Evolutionary conservation across 2,888 invertebrate species (phyloP).

Genomic region (Cheilosia urbana): DNA sequence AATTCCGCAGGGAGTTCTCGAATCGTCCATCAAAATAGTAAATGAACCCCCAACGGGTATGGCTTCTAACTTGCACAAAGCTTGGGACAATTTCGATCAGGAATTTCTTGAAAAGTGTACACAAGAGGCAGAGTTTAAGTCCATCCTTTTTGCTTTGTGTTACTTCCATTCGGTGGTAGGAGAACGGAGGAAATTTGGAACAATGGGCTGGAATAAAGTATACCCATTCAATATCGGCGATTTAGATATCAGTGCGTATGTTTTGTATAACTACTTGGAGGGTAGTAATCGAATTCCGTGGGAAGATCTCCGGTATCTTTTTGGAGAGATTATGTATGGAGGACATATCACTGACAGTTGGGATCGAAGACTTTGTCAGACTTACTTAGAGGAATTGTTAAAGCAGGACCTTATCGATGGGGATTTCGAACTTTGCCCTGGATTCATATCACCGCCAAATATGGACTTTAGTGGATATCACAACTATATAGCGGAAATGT

Average conservation of each 20-base stretch:
- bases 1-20: conserved; percentile 93
- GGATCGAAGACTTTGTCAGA: conserved; percentile 95
- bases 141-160: conserved; percentile 94
- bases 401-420: conserved; percentile 94
- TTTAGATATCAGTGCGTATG: conserved; percentile 95
- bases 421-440: conserved; percentile 92
- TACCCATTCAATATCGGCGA: conserved; percentile 94
- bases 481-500: conserved; percentile 91
- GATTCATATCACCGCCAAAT: conserved; percentile 94
- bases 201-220: conserved; percentile 95
- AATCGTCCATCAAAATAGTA: conserved; percentile 97
- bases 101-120: conserved; percentile 96
- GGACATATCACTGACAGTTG: conserved; percentile 99
- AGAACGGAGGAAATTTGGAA: conserved; percentile 96
- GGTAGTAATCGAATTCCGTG: conserved; percentile 95
- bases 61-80: conserved; percentile 97
- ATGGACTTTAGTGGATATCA: conserved; percentile 95
- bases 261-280: conserved; percentile 95
- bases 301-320: conserved; percentile 97
- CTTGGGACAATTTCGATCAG: conserved; percentile 95
- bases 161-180: conserved; percentile 98
- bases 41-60: conserved; percentile 98
- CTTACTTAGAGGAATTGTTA: conserved; percentile 94
- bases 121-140: conserved; percentile 97
- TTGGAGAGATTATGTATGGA: conserved; percentile 99